These are phyloP conservation scores for Bombus ignitus DNA, from an alignment of 1,140 invertebrate genomes.

Conservation along the genomic window DNA sequence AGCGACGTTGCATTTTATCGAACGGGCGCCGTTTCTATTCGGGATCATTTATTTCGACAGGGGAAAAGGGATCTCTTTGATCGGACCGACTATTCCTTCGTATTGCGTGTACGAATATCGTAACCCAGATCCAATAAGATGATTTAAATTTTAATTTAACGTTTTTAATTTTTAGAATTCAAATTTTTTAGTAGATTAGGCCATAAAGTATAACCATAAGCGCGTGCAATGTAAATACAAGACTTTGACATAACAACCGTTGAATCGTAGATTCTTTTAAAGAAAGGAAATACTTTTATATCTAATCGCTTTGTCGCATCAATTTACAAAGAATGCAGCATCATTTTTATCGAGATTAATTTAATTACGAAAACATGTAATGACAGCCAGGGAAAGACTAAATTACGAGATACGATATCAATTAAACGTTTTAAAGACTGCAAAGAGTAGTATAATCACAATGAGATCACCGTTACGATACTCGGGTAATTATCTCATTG, in stretches of 20 bases:
- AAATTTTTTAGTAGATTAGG: no score
- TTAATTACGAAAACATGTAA: background rate
- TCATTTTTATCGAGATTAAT: background rate
- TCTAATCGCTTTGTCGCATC: no score
- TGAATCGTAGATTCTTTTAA: no score
- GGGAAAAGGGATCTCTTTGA: background rate
- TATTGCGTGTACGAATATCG: background rate
- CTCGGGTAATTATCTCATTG: background rate
- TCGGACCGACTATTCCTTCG: background rate
- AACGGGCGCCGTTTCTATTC: background rate
- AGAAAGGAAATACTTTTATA: no score
- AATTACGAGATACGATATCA: background rate
- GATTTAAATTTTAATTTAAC: no score
- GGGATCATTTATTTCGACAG: background rate
- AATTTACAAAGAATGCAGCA: background rate
- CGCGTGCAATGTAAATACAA: no score
- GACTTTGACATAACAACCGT: no score
- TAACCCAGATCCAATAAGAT: no score
- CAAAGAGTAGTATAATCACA: background rate
- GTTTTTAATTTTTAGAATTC: no score
- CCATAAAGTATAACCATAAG: no score
- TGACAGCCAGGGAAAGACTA: no score
- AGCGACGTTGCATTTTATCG: conserved; percentile 5
- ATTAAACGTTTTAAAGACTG: background rate
- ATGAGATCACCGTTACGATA: background rate